Percentiles rank a stretch among this genome's conserved stretches.
Conservation (phyloP, 2,888 invertebrate species). For the Thumatha senex region DNA sequence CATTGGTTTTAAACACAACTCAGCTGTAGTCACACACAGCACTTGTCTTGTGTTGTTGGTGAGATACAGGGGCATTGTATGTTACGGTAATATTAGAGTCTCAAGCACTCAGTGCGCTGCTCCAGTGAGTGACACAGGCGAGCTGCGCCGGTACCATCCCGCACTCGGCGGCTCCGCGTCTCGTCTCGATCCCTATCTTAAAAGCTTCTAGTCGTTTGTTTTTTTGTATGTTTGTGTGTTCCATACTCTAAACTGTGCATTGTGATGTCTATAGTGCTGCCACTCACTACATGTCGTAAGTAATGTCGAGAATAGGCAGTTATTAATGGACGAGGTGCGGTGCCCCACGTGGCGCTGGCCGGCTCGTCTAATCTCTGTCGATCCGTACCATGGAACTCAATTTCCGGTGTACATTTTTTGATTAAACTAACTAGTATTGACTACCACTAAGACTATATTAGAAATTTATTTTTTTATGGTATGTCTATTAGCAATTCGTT, state of each 20-base stretch:
- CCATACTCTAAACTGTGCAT: constrained; percentile 18
- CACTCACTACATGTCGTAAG: constrained; percentile 10
- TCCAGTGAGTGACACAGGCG: constrained; percentile 4
- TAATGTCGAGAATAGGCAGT: constrained; percentile 3
- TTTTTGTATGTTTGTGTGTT: constrained; percentile 17
- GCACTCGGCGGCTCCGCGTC: constrained; percentile 1
- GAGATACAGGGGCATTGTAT: background rate
- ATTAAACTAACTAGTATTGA: background rate
- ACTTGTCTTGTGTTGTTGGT: no score
- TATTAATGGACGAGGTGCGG: constrained; percentile 9
- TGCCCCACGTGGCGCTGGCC: background rate
- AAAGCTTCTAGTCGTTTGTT: constrained; percentile 43
- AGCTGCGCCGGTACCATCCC: background rate
- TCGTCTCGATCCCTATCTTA: constrained; percentile 46
- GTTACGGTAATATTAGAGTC: constrained; percentile 4
- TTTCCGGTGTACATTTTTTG: background rate
- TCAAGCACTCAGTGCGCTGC: background rate
- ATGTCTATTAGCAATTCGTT: no score
- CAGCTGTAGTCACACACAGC: no score
- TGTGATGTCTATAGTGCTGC: constrained; percentile 16
- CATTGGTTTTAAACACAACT: no score
- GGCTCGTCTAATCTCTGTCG: background rate
- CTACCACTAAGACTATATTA: no score
- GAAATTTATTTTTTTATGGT: no score
- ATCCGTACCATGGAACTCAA: background rate